phyloP scores from a whole-genome alignment of 2,113 vertebrate genomes.

The Nothocercus nigrocapillus region DNA sequence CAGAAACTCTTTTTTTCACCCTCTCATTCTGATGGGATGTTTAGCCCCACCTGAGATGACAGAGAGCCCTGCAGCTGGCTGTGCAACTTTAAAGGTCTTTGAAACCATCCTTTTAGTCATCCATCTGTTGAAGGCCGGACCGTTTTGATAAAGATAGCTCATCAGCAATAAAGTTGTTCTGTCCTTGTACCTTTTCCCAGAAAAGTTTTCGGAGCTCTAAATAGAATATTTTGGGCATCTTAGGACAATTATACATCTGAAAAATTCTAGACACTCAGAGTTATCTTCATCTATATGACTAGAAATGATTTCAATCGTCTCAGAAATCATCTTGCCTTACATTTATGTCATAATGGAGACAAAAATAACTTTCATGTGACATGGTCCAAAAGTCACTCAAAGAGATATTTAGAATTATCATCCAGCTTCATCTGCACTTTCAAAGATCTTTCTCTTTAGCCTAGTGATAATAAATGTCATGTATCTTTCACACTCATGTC shows the following conservation, averaged over 20 bases:
- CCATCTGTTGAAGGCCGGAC: not conserved
- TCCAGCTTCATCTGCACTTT: slow-evolving; percentile 55
- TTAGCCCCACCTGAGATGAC: not conserved
- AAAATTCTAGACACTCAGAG: slow-evolving; percentile 42
- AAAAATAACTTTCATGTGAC: slow-evolving; percentile 63
- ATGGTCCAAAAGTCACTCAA: slow-evolving; percentile 45
- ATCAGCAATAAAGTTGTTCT: not conserved
- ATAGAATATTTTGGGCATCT: slow-evolving; percentile 36
- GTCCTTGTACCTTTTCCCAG: slow-evolving; percentile 19
- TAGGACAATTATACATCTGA: slow-evolving; percentile 46
- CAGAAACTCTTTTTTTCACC: not conserved
- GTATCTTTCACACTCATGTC: slow-evolving; percentile 57
- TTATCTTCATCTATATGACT: slow-evolving; percentile 26
- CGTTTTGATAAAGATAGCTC: not conserved
- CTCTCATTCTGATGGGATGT: not conserved
- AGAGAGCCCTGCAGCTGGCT: not conserved
- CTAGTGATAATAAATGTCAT: slow-evolving; percentile 78
- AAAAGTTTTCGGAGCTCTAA: slow-evolving; percentile 41
- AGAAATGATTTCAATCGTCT: slow-evolving; percentile 52
- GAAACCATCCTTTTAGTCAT: not conserved
- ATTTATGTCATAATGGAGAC: slow-evolving; percentile 30
- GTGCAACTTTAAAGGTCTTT: not conserved
- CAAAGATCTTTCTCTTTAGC: slow-evolving; percentile 70
- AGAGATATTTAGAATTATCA: slow-evolving; percentile 75
- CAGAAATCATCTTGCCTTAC: slow-evolving; percentile 55